Base-by-base conservation (phyloP, 2,113 vertebrate species). In the Motacilla tschutschensis region DNA sequence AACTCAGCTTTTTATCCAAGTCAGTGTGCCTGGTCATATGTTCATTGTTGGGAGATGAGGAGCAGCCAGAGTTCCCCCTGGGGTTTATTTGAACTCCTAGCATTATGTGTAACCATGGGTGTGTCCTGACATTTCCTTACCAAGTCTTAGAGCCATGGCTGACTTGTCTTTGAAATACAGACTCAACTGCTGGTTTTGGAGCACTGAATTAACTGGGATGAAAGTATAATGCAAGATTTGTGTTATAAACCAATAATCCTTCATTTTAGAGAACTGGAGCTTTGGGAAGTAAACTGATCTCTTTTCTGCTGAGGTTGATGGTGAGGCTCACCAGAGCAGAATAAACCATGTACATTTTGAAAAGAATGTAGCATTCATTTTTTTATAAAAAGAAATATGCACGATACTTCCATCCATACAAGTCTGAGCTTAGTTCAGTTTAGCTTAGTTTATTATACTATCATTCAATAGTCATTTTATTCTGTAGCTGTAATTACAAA, bases 131-230 rank as follows among this genome's bases (percentile, higher is more conserved):
- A 38, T 78, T 93, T 63, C 31, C 72, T 85, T 31, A 54, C 58
- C 65, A 35, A 57, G 53, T 38, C 81, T 85, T 91, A 70, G 92
- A 76, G 60, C 88, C 89, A 0, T 17, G 89, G 50, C 79, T 87
- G 40, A 18, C 36, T 73, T 82, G 41, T 70, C 44, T 51, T 63
- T 91, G 88, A 58, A 79, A 36, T 85, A 64, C 41, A 88, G 75
- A n/a, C 57, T 93, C 58, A 58, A 9, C 72, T 65, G 31, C 76
- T 58, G 91, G 21, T 64, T 85, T 87, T 29, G 77, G 78, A 83
- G 63, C 22, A 35, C 90, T 94, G 94, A 96, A 96, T 70, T 97
- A 96, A 95, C 94, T 97, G 95, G 88, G 81, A 93, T 93, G 73
- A 92, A 94, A 89, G 62, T 76, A 87, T 18, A n/a, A 51, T 21